Evolutionary conservation across 2,888 invertebrate species (phyloP).

Genomic region (Ornithoptera alexandrae): DNA sequence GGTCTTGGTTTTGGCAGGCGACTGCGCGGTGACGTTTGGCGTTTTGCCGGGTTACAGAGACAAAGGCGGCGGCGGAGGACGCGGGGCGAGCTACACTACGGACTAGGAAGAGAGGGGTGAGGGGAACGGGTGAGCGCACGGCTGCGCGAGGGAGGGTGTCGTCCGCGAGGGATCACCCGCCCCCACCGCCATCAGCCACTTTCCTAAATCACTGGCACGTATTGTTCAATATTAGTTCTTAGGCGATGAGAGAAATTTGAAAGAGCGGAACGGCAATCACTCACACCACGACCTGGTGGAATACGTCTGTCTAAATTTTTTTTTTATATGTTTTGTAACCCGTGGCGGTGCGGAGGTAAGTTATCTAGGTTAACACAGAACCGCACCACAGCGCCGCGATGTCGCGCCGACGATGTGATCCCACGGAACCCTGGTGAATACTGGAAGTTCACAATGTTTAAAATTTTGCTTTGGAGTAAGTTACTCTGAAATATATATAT

Average conservation of each 20-base stretch:
- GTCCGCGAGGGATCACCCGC: constrained; percentile 45
- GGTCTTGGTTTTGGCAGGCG: constrained; percentile 55
- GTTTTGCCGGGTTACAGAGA: constrained; percentile 78
- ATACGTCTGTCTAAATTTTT: too few species aligned
- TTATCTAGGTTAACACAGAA: too few species aligned
- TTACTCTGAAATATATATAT: too few species aligned
- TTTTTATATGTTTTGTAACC: too few species aligned
- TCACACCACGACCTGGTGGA: too few species aligned
- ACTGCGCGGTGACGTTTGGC: constrained; percentile 72
- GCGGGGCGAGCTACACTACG: too few species aligned
- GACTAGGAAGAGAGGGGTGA: neutral
- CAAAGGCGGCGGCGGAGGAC: constrained; percentile 50
- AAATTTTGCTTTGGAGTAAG: too few species aligned
- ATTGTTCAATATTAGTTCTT: constrained; percentile 57
- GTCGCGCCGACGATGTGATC: too few species aligned
- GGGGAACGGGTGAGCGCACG: constrained; percentile 34
- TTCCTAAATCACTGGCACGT: constrained; percentile 75
- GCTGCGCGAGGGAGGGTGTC: constrained; percentile 35
- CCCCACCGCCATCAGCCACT: constrained; percentile 57
- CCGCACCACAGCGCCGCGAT: too few species aligned
- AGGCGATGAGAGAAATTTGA: constrained; percentile 30
- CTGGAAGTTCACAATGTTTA: too few species aligned
- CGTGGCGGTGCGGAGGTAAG: too few species aligned
- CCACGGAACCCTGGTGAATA: too few species aligned
- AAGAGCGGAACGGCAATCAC: neutral